phyloP scores from a whole-genome alignment of 2,888 invertebrate genomes.

The Dasysyrphus tricinctus region DNA sequence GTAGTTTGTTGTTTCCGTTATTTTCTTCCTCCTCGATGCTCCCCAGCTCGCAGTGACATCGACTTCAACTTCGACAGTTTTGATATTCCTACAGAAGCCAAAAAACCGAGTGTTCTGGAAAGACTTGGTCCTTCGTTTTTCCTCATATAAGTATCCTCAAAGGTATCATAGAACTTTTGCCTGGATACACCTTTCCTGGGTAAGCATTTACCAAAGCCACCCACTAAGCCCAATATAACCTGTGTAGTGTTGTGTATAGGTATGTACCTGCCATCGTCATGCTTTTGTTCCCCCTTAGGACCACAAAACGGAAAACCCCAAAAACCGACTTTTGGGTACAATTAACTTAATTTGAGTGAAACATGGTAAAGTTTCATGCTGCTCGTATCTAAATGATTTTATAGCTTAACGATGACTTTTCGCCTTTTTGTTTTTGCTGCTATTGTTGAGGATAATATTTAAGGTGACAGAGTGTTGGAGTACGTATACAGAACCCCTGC shows the following conservation, averaged over 20 bases:
- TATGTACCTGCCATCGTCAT: constrained; percentile 2
- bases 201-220: not conserved
- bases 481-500: not conserved
- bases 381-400: constrained; percentile 71
- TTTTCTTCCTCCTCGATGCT: not conserved
- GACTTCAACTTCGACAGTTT: constrained; percentile 69
- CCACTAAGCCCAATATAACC: constrained; percentile 2
- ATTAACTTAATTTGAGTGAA: constrained; percentile 74
- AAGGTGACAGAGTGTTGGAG: not conserved
- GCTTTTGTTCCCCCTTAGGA: constrained; percentile 29
- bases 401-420: constrained; percentile 67
- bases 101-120: not conserved
- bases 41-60: not conserved
- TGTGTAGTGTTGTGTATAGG: not conserved
- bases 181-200: constrained; percentile 4
- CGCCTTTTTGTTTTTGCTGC: constrained; percentile 48
- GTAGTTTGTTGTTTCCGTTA: constrained; percentile 47
- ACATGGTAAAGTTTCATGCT: constrained; percentile 67
- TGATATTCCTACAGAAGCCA: constrained; percentile 41
- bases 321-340: constrained; percentile 71
- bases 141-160: constrained; percentile 38
- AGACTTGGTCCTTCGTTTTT: constrained; percentile 27
- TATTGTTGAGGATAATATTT: constrained; percentile 16
- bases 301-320: constrained; percentile 43
- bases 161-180: constrained; percentile 66